A percentile compares a stretch with the other conserved stretches of the same genome.
Evolutionary conservation across 64 coral and sea anemone species (phyloP).

Genomic region (Montipora cactus): DNA sequence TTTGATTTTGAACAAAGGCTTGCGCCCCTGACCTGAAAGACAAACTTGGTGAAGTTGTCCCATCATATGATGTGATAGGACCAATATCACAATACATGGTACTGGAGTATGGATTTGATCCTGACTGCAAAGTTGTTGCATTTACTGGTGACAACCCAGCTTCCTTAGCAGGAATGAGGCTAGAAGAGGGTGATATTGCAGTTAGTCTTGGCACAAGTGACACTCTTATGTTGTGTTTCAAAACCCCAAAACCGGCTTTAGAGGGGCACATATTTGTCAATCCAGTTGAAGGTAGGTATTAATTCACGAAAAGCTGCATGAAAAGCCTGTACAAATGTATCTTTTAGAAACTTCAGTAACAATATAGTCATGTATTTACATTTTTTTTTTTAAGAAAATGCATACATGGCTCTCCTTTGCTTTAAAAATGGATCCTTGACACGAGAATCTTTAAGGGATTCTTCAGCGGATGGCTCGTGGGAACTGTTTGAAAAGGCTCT

Average conservation of each 20-base stretch:
- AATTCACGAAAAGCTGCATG: background rate
- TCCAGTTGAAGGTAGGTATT: slow-evolving; percentile 81
- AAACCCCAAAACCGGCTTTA: slow-evolving; percentile 77
- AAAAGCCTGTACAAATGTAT: background rate
- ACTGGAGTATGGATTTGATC: slow-evolving; percentile 74
- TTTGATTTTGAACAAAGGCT: slow-evolving; percentile 49
- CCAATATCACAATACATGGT: slow-evolving; percentile 82
- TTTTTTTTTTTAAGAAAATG: slow-evolving; percentile 76
- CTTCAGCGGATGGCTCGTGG: slow-evolving; percentile 83
- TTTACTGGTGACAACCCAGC: slow-evolving; percentile 99
- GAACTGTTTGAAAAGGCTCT: slow-evolving; percentile 79
- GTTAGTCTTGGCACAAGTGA: slow-evolving; percentile 96
- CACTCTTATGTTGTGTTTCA: slow-evolving; percentile 90
- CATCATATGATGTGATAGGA: slow-evolving; percentile 77
- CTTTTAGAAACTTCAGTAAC: no score
- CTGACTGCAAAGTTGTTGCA: slow-evolving; percentile 92
- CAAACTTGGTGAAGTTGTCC: slow-evolving; percentile 78
- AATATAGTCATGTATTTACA: no score
- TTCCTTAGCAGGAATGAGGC: slow-evolving; percentile 92
- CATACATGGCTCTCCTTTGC: slow-evolving; percentile 95
- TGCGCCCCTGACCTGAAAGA: slow-evolving; percentile 87
- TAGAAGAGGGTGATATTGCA: slow-evolving; percentile 84
- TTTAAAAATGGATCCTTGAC: slow-evolving; percentile 98
- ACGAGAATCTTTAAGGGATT: slow-evolving; percentile 84
- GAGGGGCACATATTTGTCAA: slow-evolving; percentile 99